Conservation (phyloP, 2,888 invertebrate genomes). For the Patella ulyssiponensis region DNA sequence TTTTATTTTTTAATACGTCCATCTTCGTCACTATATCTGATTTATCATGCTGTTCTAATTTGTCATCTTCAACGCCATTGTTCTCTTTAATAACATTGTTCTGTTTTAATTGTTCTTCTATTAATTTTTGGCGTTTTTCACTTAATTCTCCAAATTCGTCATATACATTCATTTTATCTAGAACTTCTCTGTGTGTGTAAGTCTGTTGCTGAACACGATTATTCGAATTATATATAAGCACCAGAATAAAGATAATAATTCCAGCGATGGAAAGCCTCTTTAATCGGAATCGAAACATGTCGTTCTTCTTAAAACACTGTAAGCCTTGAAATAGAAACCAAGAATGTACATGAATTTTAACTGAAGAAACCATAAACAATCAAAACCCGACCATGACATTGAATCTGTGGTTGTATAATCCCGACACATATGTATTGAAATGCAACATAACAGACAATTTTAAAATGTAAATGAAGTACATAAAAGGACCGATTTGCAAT, state of each 20-base stretch:
- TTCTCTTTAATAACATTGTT: neutral
- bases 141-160: neutral
- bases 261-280: neutral
- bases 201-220: neutral
- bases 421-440: too few relatives aligned
- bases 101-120: neutral
- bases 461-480: too few relatives aligned
- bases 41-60: too few relatives aligned
- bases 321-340: too few relatives aligned
- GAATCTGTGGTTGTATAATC: too few relatives aligned
- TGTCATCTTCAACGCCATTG: neutral
- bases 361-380: too few relatives aligned
- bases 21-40: neutral
- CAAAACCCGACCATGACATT: too few relatives aligned
- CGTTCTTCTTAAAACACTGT: neutral
- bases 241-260: neutral
- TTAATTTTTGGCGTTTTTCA: neutral
- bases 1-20: neutral
- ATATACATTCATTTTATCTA: neutral
- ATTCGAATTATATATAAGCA: neutral
- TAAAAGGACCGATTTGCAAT: too few relatives aligned
- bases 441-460: too few relatives aligned
- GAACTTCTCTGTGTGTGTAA: neutral
- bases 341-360: too few relatives aligned
- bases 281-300: neutral